These are phyloP conservation scores for Triplophysa yarkandensis DNA, from an alignment of 2,797 vertebrate species.

Conservation along the genomic window DNA sequence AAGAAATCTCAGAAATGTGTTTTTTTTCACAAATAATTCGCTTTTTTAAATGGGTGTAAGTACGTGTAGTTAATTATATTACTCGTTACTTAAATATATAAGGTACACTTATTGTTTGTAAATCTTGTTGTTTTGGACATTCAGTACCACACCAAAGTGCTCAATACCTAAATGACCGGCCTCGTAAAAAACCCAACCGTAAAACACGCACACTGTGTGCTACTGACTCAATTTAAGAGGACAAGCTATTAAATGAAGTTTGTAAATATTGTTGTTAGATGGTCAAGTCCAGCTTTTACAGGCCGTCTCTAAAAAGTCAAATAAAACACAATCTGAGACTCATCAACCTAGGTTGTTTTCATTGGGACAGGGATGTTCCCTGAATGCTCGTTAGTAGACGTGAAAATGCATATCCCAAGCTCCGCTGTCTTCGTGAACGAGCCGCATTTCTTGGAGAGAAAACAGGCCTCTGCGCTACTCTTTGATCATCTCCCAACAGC, in stretches of 20 bases:
- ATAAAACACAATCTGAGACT: slow-evolving; percentile 34
- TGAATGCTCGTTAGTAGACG: slow-evolving; percentile 30
- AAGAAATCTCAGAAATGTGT: no score
- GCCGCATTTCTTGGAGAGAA: slow-evolving; percentile 23
- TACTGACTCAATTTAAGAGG: background rate
- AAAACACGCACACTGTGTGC: background rate
- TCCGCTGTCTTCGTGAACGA: slow-evolving; percentile 26
- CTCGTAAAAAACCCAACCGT: background rate
- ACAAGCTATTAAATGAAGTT: slow-evolving; percentile 9
- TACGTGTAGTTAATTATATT: no score
- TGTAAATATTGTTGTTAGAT: slow-evolving; percentile 3
- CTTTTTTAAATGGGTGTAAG: no score
- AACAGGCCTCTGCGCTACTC: slow-evolving; percentile 33
- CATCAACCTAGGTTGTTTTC: slow-evolving; percentile 29
- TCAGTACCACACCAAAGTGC: background rate
- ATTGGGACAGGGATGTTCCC: slow-evolving; percentile 31
- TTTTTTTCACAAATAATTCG: no score
- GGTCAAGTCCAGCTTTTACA: slow-evolving; percentile 21
- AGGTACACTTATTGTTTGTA: background rate
- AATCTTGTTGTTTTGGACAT: background rate
- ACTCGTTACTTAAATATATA: background rate
- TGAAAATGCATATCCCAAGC: slow-evolving; percentile 29
- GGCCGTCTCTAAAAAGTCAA: slow-evolving; percentile 23
- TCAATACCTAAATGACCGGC: background rate
- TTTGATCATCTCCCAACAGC: slow-evolving; percentile 45